phyloP scores from a whole-genome alignment of 2,797 vertebrate species.

The Gymnodraco acuticeps region DNA sequence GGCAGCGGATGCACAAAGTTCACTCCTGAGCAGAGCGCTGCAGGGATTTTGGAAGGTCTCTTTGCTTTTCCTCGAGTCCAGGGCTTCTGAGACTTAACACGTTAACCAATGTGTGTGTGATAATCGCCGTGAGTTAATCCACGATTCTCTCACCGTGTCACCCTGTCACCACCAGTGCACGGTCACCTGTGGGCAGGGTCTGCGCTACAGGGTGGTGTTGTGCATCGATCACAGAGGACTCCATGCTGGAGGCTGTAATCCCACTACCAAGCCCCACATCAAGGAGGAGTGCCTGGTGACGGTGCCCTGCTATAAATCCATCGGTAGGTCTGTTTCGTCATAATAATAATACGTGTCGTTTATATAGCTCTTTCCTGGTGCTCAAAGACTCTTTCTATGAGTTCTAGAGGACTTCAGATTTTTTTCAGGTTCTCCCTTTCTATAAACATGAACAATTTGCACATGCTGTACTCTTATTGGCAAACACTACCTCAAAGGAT shows the following conservation, averaged over 20 bases:
- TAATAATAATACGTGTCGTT: too few species aligned
- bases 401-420: too few species aligned
- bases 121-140: slow-evolving; percentile 1
- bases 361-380: too few species aligned
- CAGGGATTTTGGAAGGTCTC: slow-evolving; percentile 56
- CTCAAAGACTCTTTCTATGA: too few species aligned
- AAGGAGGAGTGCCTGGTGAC: slow-evolving; percentile 96
- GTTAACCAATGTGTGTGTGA: background rate
- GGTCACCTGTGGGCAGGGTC: slow-evolving; percentile 96
- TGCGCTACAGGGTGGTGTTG: slow-evolving; percentile 95
- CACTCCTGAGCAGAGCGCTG: slow-evolving; percentile 53
- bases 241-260: slow-evolving; percentile 94
- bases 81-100: slow-evolving; percentile 20
- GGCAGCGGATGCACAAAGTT: slow-evolving; percentile 67
- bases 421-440: too few species aligned
- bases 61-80: slow-evolving; percentile 42
- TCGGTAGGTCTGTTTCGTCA: slow-evolving; percentile 82
- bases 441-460: too few species aligned
- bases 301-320: slow-evolving; percentile 94
- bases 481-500: too few species aligned
- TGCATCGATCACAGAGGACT: slow-evolving; percentile 96
- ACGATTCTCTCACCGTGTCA: background rate
- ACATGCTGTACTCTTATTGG: too few species aligned
- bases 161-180: slow-evolving; percentile 88
- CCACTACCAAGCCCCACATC: slow-evolving; percentile 95